Conservation (phyloP, 2,113 vertebrate genomes). For the Sialia sialis region DNA sequence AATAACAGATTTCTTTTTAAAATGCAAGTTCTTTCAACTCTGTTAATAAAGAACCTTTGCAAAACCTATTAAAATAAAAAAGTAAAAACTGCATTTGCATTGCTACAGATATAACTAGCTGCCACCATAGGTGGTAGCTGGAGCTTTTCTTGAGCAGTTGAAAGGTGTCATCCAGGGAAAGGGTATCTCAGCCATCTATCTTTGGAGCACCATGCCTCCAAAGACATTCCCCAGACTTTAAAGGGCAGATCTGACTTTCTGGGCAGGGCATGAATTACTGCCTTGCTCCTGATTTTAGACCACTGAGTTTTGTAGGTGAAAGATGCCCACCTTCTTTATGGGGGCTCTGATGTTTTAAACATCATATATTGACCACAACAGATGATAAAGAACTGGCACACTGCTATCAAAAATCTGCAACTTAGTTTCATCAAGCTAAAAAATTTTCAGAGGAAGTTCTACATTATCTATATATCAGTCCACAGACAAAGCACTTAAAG, state of each 20-base stretch:
- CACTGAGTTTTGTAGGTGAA: background rate
- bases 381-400: background rate
- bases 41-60: background rate
- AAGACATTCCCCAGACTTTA: background rate
- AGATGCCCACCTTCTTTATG: background rate
- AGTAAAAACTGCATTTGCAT: background rate
- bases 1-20: background rate
- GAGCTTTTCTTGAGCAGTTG: background rate
- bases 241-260: background rate
- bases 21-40: background rate
- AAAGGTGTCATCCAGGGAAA: background rate
- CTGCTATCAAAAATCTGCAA: background rate
- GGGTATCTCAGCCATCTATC: background rate
- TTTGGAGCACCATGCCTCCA: background rate
- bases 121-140: background rate
- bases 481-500: background rate
- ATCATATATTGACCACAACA: accelerated
- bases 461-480: background rate
- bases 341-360: background rate
- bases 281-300: background rate
- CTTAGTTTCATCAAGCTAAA: background rate
- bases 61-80: background rate
- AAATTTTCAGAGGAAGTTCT: background rate
- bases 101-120: background rate
- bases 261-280: accelerated